These are phyloP conservation scores for Saxidomus purpurata DNA, from an alignment of 1,140 invertebrate species.

Conservation along the genomic window DNA sequence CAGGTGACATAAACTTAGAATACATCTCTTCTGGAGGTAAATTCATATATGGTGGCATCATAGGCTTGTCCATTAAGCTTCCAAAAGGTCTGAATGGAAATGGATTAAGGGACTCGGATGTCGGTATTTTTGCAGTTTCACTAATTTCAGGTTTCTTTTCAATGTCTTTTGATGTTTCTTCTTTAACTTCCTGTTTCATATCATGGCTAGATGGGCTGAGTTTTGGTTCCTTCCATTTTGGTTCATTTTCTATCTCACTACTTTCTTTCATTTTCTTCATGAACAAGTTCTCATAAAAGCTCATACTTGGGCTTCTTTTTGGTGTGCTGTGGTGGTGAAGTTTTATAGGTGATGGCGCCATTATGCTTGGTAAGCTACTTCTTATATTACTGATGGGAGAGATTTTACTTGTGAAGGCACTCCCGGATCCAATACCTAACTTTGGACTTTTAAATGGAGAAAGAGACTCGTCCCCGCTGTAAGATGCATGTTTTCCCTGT, in stretches of 20 bases:
- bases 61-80: slow-evolving; percentile 73
- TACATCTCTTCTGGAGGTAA: slow-evolving; percentile 68
- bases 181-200: slow-evolving; percentile 54
- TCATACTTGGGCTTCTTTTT: slow-evolving; percentile 64
- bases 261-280: slow-evolving; percentile 82
- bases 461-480: slow-evolving; percentile 57
- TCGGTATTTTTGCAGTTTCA: slow-evolving; percentile 9
- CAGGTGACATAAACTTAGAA: slow-evolving; percentile 73
- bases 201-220: slow-evolving; percentile 38
- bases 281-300: slow-evolving; percentile 78
- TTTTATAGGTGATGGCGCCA: slow-evolving; percentile 64
- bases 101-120: slow-evolving; percentile 69
- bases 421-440: slow-evolving; percentile 39
- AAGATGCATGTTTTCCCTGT: slow-evolving; percentile 62
- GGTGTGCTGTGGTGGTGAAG: slow-evolving; percentile 71
- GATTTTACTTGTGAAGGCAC: slow-evolving; percentile 57
- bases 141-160: slow-evolving; percentile 51
- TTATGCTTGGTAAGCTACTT: slow-evolving; percentile 60
- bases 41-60: slow-evolving; percentile 70
- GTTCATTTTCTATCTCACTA: slow-evolving; percentile 67
- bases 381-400: slow-evolving; percentile 64
- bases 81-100: slow-evolving; percentile 70
- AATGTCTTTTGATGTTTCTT: slow-evolving; percentile 3
- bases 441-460: slow-evolving; percentile 72
- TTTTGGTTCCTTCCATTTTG: slow-evolving; percentile 65